Base-by-base conservation (phyloP, 2,113 vertebrate species). In the Odocoileus hemionus region DNA sequence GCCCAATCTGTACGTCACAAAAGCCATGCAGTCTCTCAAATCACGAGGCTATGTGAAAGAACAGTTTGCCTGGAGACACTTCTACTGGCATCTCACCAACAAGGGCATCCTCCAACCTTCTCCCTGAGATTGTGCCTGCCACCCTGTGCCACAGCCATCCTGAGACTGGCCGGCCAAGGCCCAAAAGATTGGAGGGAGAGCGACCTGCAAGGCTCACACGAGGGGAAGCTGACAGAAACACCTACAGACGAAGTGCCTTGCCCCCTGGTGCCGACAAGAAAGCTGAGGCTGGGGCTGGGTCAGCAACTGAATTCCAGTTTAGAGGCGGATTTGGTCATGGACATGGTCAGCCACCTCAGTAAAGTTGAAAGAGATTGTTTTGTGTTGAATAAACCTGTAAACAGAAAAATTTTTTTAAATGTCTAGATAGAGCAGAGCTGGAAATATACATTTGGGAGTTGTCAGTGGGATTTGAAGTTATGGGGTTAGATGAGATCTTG, bases 211-310 rank as follows among this genome's bases (percentile, higher is more conserved):
- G 67, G 67, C 67, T 74, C 67, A 74, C 0, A 5, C 5, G 11
- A 39, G 67, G 67, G 67, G 36, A 39, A 74, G 21, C 36, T 1
- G 10, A 74, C 67, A 39, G 67, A 70, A 74, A 74, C 36, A 23
- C n/a, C n/a, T 74, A 74, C 36, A 74, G 21, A 39, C 0, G 2
- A 25, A 74, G 12, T 1, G 1, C 67, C 0, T 5, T 39, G 67
- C 67, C n/a, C 67, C 64, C n/a, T 39, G 67, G n/a, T 70, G 67
- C n/a, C 5, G 1, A 70, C 67, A 70, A 23, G 67, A 70, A 70
- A 70, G n/a, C n/a, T 12, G 67, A 70, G n/a, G 67, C 67, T 23
- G 10, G 67, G n/a, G 67, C n/a, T 36, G 67, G n/a, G 67, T 70
- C 67, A 23, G 67, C 67, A 70, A 70, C n/a, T 70, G n/a, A 23